Evolutionary conservation across 2,113 vertebrate genomes (phyloP).

Genomic region (Colossoma macropomum): DNA sequence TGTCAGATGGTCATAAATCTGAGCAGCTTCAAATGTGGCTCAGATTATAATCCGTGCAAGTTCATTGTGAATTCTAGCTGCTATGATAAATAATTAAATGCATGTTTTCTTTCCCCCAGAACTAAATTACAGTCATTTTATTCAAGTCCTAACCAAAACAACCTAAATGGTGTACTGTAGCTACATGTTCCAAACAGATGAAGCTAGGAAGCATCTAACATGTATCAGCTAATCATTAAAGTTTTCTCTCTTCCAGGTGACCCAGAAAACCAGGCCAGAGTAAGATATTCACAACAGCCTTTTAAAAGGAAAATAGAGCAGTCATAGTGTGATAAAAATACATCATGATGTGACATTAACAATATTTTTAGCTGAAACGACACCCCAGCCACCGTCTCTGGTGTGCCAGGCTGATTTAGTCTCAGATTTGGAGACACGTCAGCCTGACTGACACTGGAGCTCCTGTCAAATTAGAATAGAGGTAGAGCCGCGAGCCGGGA

Average conservation of each 20-base stretch:
- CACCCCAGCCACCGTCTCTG: background rate
- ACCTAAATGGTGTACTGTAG: too few species aligned
- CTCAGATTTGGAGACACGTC: conserved; percentile 1
- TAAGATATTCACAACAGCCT: background rate
- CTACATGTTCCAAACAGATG: too few species aligned
- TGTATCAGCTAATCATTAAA: too few species aligned
- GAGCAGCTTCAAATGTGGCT: too few species aligned
- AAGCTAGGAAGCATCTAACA: too few species aligned
- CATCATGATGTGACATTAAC: background rate
- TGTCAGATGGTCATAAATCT: too few species aligned
- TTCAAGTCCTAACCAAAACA: too few species aligned
- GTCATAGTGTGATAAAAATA: conserved; percentile 6
- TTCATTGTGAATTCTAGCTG: too few species aligned
- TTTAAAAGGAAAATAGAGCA: background rate
- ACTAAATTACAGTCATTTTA: too few species aligned
- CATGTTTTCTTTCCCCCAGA: too few species aligned
- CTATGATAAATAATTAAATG: too few species aligned
- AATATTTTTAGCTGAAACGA: conserved; percentile 14
- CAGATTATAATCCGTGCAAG: too few species aligned
- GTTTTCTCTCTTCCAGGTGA: conserved; percentile 1
- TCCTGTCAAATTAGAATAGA: background rate
- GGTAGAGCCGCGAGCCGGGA: background rate
- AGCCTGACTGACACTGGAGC: background rate
- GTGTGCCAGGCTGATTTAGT: conserved; percentile 5
- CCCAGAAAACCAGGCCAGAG: conserved; percentile 8